Percentiles rank a stretch among this genome's conserved stretches.
phyloP scores from a whole-genome alignment of 2,113 vertebrate species.

The Alaudala cheleensis region DNA sequence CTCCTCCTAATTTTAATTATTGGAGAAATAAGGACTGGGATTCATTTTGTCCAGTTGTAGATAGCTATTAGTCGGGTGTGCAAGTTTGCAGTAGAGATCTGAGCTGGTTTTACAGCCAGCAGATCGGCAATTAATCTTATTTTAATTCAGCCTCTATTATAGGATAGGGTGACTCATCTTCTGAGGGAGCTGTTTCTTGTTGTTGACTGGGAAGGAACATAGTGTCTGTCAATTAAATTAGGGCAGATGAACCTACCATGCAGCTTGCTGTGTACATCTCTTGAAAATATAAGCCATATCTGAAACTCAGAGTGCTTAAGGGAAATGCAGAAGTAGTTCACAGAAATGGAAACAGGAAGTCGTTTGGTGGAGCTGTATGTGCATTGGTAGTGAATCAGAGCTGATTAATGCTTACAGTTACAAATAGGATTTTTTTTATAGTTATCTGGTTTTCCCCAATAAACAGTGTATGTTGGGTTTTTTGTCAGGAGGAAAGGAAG shows the following conservation, averaged over 20 bases:
- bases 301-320: not conserved
- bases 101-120: not conserved
- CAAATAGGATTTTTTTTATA: not conserved
- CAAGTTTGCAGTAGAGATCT: not conserved
- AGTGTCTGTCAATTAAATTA: slow-evolving; percentile 41
- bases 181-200: slow-evolving; percentile 3
- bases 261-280: not conserved
- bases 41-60: not conserved
- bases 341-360: not conserved
- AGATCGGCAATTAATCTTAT: not conserved
- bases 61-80: not conserved
- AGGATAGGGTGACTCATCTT: slow-evolving; percentile 42
- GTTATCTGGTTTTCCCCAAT: not conserved
- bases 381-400: not conserved
- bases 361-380: not conserved
- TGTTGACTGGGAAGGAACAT: slow-evolving; percentile 4
- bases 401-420: not conserved
- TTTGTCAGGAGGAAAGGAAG: not conserved
- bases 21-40: not conserved
- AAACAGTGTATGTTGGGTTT: not conserved
- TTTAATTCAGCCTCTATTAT: slow-evolving; percentile 10
- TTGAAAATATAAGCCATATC: not conserved
- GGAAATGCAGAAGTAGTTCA: not conserved
- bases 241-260: not conserved
- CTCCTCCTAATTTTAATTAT: not conserved